Evolutionary conservation across 2,113 vertebrate species (phyloP), one percentile per base, ranked within the genome.

Genomic region (Pipa parva): DNA sequence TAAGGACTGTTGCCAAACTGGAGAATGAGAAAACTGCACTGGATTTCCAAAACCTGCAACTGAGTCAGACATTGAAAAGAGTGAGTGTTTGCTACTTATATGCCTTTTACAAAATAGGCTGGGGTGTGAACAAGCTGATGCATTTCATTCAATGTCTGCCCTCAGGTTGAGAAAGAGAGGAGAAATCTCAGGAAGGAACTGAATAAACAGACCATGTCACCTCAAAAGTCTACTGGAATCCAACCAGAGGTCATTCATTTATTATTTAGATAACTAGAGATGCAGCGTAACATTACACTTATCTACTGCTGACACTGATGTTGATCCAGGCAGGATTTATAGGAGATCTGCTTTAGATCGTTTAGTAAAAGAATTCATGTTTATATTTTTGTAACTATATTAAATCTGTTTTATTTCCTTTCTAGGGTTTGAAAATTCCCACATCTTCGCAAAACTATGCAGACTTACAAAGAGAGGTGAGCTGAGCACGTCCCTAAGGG

Each of bases 1-100:
- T 84, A 45, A 69, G 1, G 68, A 74, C 66, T 0, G 74, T 88
- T 21, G 83, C 78, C 0, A 70, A 31, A 57, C 51, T 88, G 60
- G 83, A 88, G 68, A 64, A 75, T 36, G 87, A 88, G 57, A 85
- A 77, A 18, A 21, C 29, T 12, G 62, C 71, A 24, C 72, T 89
- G 27, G 74, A 79, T 59, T 59, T 22, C 24, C 75, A 76, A 58
- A 90, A 79, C 2, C 3, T 45, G 33, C 82, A 86, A 58, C 78
- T 89, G 31, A 79, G 71, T 65, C 63, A 15, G 39, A 72, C 83
- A n/a, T 72, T 89, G 1, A 74, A 86, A 56, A 78, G 83, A 81
- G 87, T 84, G 52, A 72, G 71, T 1, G 3, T 27, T 42, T 1
- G 39, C 1, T n/a, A 22, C 20, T 24, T 18, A 49, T 21, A 18